Percentiles rank a stretch among this genome's conserved stretches.
Evolutionary conservation across 2,888 invertebrate species (phyloP).

Genomic region (Melieria omissa): DNA sequence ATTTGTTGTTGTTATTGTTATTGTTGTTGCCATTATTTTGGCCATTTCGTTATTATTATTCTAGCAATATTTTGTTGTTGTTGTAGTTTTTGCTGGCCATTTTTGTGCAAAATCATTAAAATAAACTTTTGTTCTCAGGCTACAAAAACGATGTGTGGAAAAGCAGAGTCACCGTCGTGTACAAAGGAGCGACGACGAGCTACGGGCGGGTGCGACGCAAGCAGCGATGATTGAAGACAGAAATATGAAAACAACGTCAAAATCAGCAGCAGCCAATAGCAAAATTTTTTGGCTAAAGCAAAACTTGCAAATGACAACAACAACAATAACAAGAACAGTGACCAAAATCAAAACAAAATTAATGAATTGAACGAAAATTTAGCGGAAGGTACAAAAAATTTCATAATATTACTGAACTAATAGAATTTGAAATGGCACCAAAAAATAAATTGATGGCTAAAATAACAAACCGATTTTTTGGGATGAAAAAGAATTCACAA

Average conservation of each 20-base stretch:
- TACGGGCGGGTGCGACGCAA: background rate
- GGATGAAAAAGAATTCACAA: background rate
- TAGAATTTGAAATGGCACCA: no score
- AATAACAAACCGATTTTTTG: background rate
- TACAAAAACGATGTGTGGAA: background rate
- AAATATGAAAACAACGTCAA: background rate
- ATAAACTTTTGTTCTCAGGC: constrained; percentile 8
- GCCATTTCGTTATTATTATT: no score
- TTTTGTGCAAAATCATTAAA: constrained; percentile 8
- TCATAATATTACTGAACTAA: no score
- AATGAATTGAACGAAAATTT: background rate
- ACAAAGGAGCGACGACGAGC: background rate
- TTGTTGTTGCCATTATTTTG: no score
- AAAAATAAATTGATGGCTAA: background rate
- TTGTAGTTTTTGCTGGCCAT: background rate
- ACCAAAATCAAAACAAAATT: background rate
- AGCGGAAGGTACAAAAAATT: no score
- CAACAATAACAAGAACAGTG: no score
- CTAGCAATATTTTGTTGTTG: no score
- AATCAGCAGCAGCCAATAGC: constrained; percentile 1
- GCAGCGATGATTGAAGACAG: background rate
- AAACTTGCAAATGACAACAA: no score
- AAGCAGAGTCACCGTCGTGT: background rate
- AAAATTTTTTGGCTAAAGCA: no score
- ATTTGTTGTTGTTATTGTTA: no score